Conservation (phyloP, 1,140 invertebrate species). For the Aphidius gifuensis region DNA sequence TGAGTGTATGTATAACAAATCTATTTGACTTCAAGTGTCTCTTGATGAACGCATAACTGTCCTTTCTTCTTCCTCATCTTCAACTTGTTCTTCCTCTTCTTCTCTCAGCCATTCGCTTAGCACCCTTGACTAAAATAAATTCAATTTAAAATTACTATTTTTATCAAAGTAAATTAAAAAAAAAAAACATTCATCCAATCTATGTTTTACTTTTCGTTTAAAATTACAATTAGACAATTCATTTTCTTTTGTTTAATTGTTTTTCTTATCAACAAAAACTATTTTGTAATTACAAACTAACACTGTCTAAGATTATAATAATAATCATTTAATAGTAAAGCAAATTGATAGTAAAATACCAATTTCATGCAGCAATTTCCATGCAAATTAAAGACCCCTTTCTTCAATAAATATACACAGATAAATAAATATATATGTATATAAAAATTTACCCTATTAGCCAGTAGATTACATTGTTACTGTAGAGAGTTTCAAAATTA, state of each 20-base stretch:
- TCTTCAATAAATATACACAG: no score
- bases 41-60: slow-evolving; percentile 31
- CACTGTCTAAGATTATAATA: neutral
- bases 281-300: no score
- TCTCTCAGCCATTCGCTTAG: slow-evolving; percentile 48
- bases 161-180: slow-evolving; percentile 4
- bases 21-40: slow-evolving; percentile 21
- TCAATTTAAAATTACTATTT: neutral
- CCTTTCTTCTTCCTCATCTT: slow-evolving; percentile 32
- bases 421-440: no score
- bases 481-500: slow-evolving; percentile 35
- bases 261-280: no score
- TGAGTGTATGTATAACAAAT: slow-evolving; percentile 25
- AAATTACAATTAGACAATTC: no score
- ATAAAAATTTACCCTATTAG: slow-evolving; percentile 4
- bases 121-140: slow-evolving; percentile 46
- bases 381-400: slow-evolving; percentile 5
- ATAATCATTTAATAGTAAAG: slow-evolving; percentile 1
- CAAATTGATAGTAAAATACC: neutral
- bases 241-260: no score
- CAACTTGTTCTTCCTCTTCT: slow-evolving; percentile 33
- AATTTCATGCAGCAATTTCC: neutral
- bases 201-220: no score
- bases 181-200: no score
- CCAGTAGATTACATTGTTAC: slow-evolving; percentile 23